These are phyloP conservation scores for Epinotia brunnichana DNA, from an alignment of 2,888 invertebrate species.

Conservation along the genomic window DNA sequence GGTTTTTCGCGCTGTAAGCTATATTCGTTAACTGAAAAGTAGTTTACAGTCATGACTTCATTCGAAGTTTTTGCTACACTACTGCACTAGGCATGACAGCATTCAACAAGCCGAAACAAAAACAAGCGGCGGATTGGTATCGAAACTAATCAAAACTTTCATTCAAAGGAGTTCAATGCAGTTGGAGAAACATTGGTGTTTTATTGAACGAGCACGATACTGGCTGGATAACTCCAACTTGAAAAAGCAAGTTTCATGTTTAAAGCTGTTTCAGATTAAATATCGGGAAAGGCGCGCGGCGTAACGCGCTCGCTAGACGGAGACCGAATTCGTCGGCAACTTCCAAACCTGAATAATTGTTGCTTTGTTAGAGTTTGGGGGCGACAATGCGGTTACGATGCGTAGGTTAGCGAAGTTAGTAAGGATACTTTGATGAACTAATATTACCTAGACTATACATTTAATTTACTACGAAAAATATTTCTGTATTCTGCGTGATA, in stretches of 20 bases:
- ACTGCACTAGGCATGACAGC: conserved; percentile 32
- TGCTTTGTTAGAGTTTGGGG: conserved; percentile 35
- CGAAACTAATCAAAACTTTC: conserved; percentile 74
- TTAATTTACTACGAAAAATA: not conserved
- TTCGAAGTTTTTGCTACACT: conserved; percentile 19
- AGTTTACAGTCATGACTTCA: conserved; percentile 9
- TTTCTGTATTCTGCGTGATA: not conserved
- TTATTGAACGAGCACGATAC: conserved; percentile 67
- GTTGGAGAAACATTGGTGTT: conserved; percentile 65
- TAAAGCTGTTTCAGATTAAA: conserved; percentile 58
- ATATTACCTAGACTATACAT: not conserved
- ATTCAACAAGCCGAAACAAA: conserved; percentile 48
- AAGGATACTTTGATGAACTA: conserved; percentile 13
- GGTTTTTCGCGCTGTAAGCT: not conserved
- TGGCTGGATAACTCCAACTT: conserved; percentile 63
- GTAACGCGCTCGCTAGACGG: conserved; percentile 3
- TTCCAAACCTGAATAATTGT: conserved; percentile 39
- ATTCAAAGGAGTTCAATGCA: conserved; percentile 66
- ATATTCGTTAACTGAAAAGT: not conserved
- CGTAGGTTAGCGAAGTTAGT: conserved; percentile 10
- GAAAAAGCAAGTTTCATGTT: conserved; percentile 58
- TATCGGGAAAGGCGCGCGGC: conserved; percentile 54
- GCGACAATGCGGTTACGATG: conserved; percentile 19
- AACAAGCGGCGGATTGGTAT: conserved; percentile 57
- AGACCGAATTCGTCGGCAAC: conserved; percentile 22